Base-by-base conservation (phyloP, 1,140 invertebrate species). In the Limonius californicus region DNA sequence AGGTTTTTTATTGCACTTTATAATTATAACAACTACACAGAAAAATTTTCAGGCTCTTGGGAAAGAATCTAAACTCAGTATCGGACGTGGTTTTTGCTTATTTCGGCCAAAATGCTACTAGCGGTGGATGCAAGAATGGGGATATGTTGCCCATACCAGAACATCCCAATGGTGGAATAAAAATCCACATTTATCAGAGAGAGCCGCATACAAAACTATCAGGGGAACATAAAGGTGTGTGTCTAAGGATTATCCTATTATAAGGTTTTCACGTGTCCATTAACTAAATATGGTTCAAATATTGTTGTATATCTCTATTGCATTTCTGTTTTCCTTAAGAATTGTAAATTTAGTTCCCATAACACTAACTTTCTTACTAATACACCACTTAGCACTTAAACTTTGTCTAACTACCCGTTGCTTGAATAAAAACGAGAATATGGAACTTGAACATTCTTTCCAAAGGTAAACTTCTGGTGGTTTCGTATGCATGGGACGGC, bases 31-130 rank as follows among this genome's bases (percentile, higher is more conserved):
- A 16, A 57, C 20, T 32, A 32, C 4, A 32, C 27, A 6, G 4
- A 32, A 6, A 6, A 6, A 32, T 32, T 32, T 32, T 54, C 18
- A 63, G 62, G 14, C 62, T 60, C 12, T 62, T 77, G 4, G 32
- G 63, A 9, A 47, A 62, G 0, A 21, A 60, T 0, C 55, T 77
- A 1, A 63, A 55, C 0, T 56, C 74, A 20, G 66, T 77, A 11
- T 71, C 65, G 0, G 66, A 71, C 9, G 70, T 76, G 1, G 70
- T 75, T 59, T 77, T 77, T 54, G 74, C 75, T 1, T 75, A 73
- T 68, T 76, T 77, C 35, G 39, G 11, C 12, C 15, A n/a, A 2
- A 62, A 62, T 6, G 4, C 11, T 1, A 54, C 3, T 15, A 50
- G 59, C 16, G 59, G 50, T 11, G 15, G 53, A 42, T 62, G 74